phyloP scores from a whole-genome alignment of 2,797 vertebrate species.

The Enoplosus armatus region DNA sequence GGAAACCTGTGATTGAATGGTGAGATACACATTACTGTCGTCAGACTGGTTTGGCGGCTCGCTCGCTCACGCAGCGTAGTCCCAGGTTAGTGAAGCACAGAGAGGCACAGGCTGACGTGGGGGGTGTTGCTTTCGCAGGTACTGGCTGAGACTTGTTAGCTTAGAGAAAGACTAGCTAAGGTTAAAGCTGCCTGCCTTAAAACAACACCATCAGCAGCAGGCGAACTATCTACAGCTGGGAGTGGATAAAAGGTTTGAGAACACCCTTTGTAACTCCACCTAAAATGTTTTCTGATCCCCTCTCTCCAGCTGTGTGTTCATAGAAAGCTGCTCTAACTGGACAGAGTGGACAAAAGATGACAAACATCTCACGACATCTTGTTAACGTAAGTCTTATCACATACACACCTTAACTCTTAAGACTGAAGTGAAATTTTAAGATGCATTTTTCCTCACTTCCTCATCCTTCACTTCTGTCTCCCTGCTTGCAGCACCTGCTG shows the following conservation, averaged over 20 bases:
- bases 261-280: constrained; percentile 18
- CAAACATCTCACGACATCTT: constrained; percentile 82
- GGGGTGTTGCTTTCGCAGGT: constrained; percentile 2
- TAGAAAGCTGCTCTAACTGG: constrained; percentile 10
- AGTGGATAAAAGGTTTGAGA: constrained; percentile 18
- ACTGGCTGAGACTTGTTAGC: not conserved
- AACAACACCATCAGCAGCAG: not conserved
- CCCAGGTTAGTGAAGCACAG: constrained; percentile 16
- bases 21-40: constrained; percentile 43
- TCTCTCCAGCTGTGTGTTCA: constrained; percentile 4
- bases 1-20: constrained; percentile 14
- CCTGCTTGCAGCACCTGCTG: constrained; percentile 82
- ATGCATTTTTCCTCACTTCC: not conserved
- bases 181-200: not conserved
- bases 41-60: constrained; percentile 73
- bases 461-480: not conserved
- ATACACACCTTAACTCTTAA: not conserved
- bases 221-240: constrained; percentile 1
- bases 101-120: constrained; percentile 17
- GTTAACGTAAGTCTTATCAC: constrained; percentile 85
- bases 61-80: constrained; percentile 8
- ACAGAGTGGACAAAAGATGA: constrained; percentile 71
- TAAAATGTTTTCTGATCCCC: not conserved
- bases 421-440: no score
- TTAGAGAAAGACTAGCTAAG: not conserved